Base-by-base conservation (phyloP, 2,113 vertebrate genomes). In the Colistium nudipinnis region DNA sequence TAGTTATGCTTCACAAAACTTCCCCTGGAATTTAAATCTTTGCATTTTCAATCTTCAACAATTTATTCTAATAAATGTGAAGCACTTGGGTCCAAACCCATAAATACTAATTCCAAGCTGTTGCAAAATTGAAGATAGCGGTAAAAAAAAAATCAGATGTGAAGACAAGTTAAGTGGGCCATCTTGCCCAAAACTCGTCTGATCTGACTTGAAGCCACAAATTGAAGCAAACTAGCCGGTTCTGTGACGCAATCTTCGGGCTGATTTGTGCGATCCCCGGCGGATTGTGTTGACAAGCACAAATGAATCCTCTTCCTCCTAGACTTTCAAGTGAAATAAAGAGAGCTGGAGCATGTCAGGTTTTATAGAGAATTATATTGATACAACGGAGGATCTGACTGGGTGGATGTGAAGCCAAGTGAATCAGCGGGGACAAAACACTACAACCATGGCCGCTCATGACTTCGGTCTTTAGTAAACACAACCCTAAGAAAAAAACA, bases 331-430 rank as follows among this genome's bases (percentile, higher is more conserved):
- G 25, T 4, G 35, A 85, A 88, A 88, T 62, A 75, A 89, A 76
- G 78, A 88, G 80, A 71, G 69, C 62, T 30, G 0, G 31, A 75
- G 53, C 68, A 27, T 5, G 43, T 85, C 74, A 74, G 88, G 87
- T 93, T 94, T 95, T 94, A 93, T 96, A 95, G 93, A 95, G 94
- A 95, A 96, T 95, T 96, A 94, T 96, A 97, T 96, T 96, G 95
- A 94, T 95, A 96, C 94, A 95, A 95, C 92, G 89, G 93, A 93
- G 92, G 93, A 53, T 79, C 89, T 91, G 93, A 95, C 90, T 94
- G 86, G 92, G 88, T 74, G 88, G 86, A 89, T 79, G 84, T 80
- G 81, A 75, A 72, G 81, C 85, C 80, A 67, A 68, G 64, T 68
- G 47, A 72, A 75, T 60, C 73, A 81, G 73, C 85, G 74, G 82